Evolutionary conservation across 2,113 vertebrate genomes (phyloP).

Genomic region (Malurus alboscapulatus): DNA sequence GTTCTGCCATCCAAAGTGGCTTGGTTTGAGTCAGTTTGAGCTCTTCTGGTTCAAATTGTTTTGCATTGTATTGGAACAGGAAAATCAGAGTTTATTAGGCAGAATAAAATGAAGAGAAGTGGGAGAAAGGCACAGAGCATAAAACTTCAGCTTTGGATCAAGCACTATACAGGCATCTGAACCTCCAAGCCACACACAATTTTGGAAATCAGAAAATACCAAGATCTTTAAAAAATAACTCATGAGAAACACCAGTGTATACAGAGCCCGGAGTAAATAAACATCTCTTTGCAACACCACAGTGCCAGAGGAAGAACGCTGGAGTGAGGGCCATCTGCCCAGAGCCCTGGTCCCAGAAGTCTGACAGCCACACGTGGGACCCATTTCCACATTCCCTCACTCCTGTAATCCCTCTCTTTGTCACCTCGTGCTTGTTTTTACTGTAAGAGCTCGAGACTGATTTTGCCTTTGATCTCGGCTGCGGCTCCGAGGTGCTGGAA

Average conservation of each 20-base stretch:
- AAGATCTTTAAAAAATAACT: neutral
- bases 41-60: neutral
- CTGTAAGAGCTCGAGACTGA: neutral
- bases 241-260: neutral
- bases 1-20: neutral
- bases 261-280: neutral
- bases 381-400: neutral
- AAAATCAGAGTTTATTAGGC: neutral
- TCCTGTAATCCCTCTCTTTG: neutral
- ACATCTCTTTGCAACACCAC: neutral
- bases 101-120: neutral
- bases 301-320: neutral
- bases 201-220: neutral
- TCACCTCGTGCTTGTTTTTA: conserved; percentile 8
- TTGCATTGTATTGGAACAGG: neutral
- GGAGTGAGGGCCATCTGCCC: neutral
- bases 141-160: neutral
- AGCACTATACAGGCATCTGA: neutral
- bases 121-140: neutral
- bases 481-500: neutral
- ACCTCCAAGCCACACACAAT: neutral
- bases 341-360: neutral
- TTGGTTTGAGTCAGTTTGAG: neutral
- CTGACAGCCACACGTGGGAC: neutral
- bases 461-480: conserved; percentile 30